Evolutionary conservation across 2,888 invertebrate species (phyloP).

Genomic region (Leptura quadrifasciata): DNA sequence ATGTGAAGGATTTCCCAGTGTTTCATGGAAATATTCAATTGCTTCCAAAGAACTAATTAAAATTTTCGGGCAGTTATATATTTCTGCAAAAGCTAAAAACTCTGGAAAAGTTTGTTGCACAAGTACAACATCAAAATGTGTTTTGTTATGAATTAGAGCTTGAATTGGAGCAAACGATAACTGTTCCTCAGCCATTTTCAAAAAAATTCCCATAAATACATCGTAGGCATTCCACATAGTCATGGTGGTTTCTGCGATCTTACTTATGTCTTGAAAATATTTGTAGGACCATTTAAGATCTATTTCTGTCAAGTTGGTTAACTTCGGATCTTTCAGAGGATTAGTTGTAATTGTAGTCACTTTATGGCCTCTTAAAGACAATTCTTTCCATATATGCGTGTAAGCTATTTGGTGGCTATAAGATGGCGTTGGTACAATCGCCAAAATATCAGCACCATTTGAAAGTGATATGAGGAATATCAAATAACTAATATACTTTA

Average conservation of each 20-base stretch:
- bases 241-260: background rate
- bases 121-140: constrained; percentile 16
- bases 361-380: constrained; percentile 26
- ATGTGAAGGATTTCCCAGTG: constrained; percentile 13
- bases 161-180: constrained; percentile 1
- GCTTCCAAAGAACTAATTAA: constrained; percentile 1
- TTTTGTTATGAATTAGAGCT: constrained; percentile 4
- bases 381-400: too few relatives aligned
- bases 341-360: constrained; percentile 16
- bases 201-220: background rate
- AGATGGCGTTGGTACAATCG: too few relatives aligned
- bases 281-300: constrained; percentile 2
- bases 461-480: background rate
- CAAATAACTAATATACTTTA: background rate
- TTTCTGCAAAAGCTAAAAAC: constrained; percentile 18
- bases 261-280: background rate
- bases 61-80: constrained; percentile 25
- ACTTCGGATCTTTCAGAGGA: constrained; percentile 11
- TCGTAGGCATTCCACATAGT: constrained; percentile 16
- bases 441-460: too few relatives aligned
- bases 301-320: constrained; percentile 28
- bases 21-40: background rate
- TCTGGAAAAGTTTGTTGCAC: constrained; percentile 20
- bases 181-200: background rate
- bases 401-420: too few relatives aligned